Base-by-base conservation (phyloP, 2,888 invertebrate genomes). In the Plebejus melissa region DNA sequence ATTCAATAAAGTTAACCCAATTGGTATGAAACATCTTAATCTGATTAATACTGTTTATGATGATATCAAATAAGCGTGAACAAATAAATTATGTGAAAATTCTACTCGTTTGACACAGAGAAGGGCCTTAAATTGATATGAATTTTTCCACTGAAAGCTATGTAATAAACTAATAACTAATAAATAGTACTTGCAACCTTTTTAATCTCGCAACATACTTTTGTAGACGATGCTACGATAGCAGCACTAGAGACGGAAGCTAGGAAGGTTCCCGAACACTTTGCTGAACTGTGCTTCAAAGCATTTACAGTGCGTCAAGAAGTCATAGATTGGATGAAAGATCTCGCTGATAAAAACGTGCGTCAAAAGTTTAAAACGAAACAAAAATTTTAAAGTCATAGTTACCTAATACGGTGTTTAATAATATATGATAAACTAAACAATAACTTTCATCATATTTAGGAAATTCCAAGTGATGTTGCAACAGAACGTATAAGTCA, bases 241-340 rank as follows among this genome's bases (percentile, higher is more conserved):
- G 82, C 82, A 11, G 89, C 90, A 76, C 79, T 92, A 41, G 87
- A 88, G 76, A 78, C 81, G 36, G 89, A 88, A 80, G 84, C 89
- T 32, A 76, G 83, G 41, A 86, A 84, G 72, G 82, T 93, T 32
- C 91, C 93, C 5, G 80, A 82, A n/a, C 83, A 82, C 76, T 92
- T 93, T 82, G 88, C 90, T 9, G 87, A 92, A 77, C 81, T 93
- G 71, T 93, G 93, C 77, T 82, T 93, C 57, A 88, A 90, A 80
- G 90, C 91, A 76, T 89, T 91, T 78, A 84, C 88, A 1, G 85
- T 88, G 6, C 88, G 93, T 1, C 92, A 93, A 82, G 92, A 93
- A 82, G 82, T 93, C 13, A 89, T 93, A 77, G 91, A 93, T 78
- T 93, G 93, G 93, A 82, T 90, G 28, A 91, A 93, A 77, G 87